phyloP scores from a whole-genome alignment of 2,888 invertebrate genomes.

The Harmothoe impar region DNA sequence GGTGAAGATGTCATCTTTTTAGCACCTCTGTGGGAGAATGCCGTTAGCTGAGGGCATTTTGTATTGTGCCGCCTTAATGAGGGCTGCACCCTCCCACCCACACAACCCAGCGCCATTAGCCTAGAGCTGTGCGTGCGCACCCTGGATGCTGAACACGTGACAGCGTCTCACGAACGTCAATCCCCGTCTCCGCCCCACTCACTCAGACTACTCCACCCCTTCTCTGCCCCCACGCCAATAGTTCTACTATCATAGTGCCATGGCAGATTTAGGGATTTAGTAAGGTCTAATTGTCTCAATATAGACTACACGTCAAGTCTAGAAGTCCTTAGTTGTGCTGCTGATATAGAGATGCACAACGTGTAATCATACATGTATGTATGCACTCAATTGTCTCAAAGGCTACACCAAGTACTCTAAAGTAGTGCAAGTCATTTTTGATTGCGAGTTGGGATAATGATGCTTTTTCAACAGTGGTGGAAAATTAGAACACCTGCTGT shows the following conservation, averaged over 20 bases:
- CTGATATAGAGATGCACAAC: too few relatives aligned
- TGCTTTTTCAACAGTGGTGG: too few relatives aligned
- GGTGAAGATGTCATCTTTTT: constrained; percentile 1
- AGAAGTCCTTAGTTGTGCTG: too few relatives aligned
- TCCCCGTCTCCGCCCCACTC: neutral
- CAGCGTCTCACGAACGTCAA: constrained; percentile 41
- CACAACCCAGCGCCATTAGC: neutral
- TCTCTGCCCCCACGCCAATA: neutral
- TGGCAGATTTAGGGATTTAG: neutral
- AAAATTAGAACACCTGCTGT: too few relatives aligned
- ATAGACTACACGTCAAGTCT: neutral
- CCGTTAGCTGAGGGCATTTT: constrained; percentile 10
- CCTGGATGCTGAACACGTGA: constrained; percentile 36
- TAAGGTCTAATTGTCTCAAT: neutral
- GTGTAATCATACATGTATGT: too few relatives aligned
- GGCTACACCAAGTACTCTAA: too few relatives aligned
- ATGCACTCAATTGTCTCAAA: too few relatives aligned
- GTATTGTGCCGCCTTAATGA: neutral
- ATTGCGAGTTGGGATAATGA: too few relatives aligned
- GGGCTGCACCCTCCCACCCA: neutral
- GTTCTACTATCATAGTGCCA: neutral
- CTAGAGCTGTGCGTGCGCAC: neutral
- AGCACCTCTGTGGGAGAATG: neutral
- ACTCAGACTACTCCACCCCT: neutral
- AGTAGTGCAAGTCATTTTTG: too few relatives aligned